Evolutionary conservation across 2,797 vertebrate genomes (phyloP).

Genomic region (Anolis apletophallus): DNA sequence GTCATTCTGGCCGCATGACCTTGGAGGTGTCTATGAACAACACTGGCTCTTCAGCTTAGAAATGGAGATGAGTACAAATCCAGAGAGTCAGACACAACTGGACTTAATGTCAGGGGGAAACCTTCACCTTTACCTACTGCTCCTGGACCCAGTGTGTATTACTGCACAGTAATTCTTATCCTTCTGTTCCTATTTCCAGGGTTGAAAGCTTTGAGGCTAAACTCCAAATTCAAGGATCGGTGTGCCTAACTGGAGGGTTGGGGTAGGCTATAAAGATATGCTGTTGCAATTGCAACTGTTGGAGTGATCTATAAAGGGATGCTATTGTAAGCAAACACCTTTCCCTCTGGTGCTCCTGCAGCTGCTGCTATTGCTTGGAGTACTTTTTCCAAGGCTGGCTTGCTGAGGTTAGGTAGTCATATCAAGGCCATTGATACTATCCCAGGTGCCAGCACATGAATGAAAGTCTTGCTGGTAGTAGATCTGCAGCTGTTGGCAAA

Average conservation of each 20-base stretch:
- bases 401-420: neutral
- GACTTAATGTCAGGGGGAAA: no score
- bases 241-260: neutral
- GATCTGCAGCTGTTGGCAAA: neutral
- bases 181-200: neutral
- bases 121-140: no score
- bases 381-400: neutral
- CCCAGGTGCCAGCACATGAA: neutral
- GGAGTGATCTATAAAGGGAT: no score
- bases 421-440: neutral
- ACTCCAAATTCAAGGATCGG: neutral
- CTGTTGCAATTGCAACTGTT: no score
- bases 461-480: neutral
- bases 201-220: neutral
- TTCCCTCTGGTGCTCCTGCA: neutral
- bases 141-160: neutral
- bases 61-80: no score
- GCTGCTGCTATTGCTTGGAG: neutral
- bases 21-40: no score
- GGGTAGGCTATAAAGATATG: no score
- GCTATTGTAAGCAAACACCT: neutral
- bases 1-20: no score
- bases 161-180: neutral
- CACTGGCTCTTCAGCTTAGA: no score
- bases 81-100: no score